Percentiles rank a stretch among this genome's conserved stretches.
Evolutionary conservation across 1,140 invertebrate genomes (phyloP).

Genomic region (Archegozetes longisetosus): DNA sequence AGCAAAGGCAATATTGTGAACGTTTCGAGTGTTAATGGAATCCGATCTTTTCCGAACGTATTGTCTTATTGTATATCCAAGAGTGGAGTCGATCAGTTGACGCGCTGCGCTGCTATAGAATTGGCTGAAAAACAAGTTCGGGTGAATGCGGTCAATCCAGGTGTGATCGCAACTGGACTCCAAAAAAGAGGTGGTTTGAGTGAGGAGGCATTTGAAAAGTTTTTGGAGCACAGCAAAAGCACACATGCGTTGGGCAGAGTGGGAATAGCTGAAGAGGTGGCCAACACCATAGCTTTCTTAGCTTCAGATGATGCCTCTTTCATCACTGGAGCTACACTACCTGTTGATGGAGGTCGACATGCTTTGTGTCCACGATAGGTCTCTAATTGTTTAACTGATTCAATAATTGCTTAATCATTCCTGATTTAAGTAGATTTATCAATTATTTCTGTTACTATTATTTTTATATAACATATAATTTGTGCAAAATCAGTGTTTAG

Average conservation of each 20-base stretch:
- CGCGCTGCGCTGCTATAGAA: slow-evolving; percentile 41
- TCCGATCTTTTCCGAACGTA: slow-evolving; percentile 44
- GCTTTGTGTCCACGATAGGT: slow-evolving; percentile 56
- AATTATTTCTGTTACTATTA: too few species aligned
- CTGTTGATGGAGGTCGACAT: slow-evolving; percentile 56
- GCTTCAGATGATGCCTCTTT: slow-evolving; percentile 61
- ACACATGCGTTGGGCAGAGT: slow-evolving; percentile 65
- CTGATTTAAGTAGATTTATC: too few species aligned
- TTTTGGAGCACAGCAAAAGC: slow-evolving; percentile 50
- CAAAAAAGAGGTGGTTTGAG: slow-evolving; percentile 54
- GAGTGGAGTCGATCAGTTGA: slow-evolving; percentile 74
- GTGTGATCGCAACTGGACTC: slow-evolving; percentile 42
- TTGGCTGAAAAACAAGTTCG: slow-evolving; percentile 40
- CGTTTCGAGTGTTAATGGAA: slow-evolving; percentile 71
- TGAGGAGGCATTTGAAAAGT: slow-evolving; percentile 50
- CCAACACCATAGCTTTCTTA: slow-evolving; percentile 61
- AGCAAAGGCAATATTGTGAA: slow-evolving; percentile 70
- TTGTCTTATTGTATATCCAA: slow-evolving; percentile 72
- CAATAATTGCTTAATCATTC: too few species aligned
- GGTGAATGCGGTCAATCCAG: slow-evolving; percentile 42
- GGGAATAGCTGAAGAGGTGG: slow-evolving; percentile 56
- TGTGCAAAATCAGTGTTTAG: too few species aligned
- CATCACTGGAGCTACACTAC: slow-evolving; percentile 57
- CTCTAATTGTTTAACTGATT: too few species aligned
- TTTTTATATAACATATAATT: too few species aligned